A percentile compares a stretch with the other conserved stretches of the same genome.
Evolutionary conservation across 37 sponge, comb jelly and placozoan species (phyloP).

Genomic region (Halichondria panicea): DNA sequence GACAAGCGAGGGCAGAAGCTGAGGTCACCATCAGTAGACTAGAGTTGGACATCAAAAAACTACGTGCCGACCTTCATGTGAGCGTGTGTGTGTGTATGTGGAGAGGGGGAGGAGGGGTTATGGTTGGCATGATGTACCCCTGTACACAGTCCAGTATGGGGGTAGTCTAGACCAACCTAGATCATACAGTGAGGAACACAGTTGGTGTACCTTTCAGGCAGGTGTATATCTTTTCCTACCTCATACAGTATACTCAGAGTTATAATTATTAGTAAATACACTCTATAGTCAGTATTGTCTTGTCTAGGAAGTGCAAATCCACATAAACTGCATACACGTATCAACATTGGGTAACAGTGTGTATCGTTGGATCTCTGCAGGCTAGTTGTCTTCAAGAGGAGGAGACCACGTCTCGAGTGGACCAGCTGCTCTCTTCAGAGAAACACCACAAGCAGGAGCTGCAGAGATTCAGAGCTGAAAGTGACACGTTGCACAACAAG

Average conservation of each 20-base stretch:
- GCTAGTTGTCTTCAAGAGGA: constrained; percentile 63
- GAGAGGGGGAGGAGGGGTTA: too few species aligned
- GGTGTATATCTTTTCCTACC: too few species aligned
- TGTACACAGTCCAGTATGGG: too few species aligned
- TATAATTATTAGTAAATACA: too few species aligned
- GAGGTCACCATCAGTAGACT: constrained; percentile 17
- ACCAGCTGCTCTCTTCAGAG: constrained; percentile 31
- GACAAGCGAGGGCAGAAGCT: constrained; percentile 3
- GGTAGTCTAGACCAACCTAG: too few species aligned
- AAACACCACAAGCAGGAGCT: constrained; percentile 28
- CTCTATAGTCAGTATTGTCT: too few species aligned
- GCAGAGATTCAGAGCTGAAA: constrained; percentile 47
- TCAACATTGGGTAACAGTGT: neutral
- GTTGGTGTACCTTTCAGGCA: too few species aligned
- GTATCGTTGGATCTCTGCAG: neutral
- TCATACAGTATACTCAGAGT: too few species aligned
- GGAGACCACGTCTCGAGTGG: constrained; percentile 36
- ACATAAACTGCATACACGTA: neutral
- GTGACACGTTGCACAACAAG: constrained; percentile 52
- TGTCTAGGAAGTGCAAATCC: neutral
- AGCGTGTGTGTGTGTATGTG: too few species aligned
- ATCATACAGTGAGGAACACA: too few species aligned
- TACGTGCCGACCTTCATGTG: constrained; percentile 58
- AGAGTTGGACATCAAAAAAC: constrained; percentile 49
- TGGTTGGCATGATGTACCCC: too few species aligned